phyloP scores from a whole-genome alignment of 2,113 vertebrate genomes.

The Sapayoa aenigma region DNA sequence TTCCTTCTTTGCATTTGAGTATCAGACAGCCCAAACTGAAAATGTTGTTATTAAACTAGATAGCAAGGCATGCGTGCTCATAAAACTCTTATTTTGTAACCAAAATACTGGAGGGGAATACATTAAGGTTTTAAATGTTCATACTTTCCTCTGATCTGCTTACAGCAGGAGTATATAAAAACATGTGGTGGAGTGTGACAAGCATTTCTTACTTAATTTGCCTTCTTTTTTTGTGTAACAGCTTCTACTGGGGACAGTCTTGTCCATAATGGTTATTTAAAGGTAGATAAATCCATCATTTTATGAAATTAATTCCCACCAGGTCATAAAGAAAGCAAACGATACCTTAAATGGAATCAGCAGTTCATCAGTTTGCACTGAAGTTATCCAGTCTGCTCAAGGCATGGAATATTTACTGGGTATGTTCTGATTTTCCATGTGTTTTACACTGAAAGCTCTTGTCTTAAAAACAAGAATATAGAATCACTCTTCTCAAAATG shows the following conservation, averaged over 20 bases:
- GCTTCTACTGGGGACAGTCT: neutral
- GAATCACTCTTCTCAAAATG: neutral
- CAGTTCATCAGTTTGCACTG: conserved; percentile 94
- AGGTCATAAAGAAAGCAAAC: conserved; percentile 98
- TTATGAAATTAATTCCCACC: conserved; percentile 19
- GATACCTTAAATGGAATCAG: conserved; percentile 96
- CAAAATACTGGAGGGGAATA: neutral
- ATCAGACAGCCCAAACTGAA: neutral
- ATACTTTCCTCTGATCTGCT: neutral
- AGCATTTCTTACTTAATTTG: neutral
- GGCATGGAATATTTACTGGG: conserved; percentile 98
- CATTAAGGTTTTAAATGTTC: neutral
- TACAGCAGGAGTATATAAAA: neutral
- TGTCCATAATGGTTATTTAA: neutral
- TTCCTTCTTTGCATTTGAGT: neutral
- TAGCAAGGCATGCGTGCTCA: neutral
- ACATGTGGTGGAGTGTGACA: neutral
- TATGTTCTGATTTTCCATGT: conserved; percentile 63
- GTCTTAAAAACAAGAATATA: neutral
- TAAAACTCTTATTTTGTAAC: neutral
- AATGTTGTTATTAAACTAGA: neutral
- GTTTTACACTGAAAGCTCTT: neutral
- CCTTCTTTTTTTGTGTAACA: neutral
- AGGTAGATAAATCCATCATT: neutral
- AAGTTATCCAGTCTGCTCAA: conserved; percentile 97